These are phyloP conservation scores for Tragelaphus strepsiceros DNA, from an alignment of 2,113 vertebrate genomes.

Conservation along the genomic window DNA sequence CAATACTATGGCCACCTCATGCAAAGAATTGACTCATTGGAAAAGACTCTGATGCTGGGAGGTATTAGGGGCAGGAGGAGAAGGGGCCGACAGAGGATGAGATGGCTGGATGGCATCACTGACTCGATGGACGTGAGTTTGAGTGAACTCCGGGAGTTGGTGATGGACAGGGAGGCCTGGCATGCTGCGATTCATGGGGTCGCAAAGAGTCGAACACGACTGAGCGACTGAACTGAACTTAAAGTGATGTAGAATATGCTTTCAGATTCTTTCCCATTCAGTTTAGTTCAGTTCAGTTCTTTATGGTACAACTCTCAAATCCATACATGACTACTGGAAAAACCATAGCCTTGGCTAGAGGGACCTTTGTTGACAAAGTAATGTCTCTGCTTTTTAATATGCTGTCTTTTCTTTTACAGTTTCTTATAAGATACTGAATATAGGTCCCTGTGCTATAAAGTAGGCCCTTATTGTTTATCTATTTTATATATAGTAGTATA, in stretches of 20 bases:
- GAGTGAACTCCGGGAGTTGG: too few species aligned
- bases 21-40: too few species aligned
- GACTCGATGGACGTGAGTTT: too few species aligned
- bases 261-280: background rate
- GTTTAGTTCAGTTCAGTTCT: background rate
- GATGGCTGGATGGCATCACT: too few species aligned
- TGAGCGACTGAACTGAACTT: too few species aligned
- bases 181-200: too few species aligned
- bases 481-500: background rate
- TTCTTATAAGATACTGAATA: background rate
- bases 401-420: background rate
- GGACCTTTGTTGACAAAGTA: background rate
- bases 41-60: too few species aligned
- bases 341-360: background rate
- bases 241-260: background rate
- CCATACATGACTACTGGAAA: background rate
- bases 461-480: background rate
- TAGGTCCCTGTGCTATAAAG: background rate
- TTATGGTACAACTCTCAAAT: background rate
- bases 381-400: background rate
- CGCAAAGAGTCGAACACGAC: too few species aligned
- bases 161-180: too few species aligned
- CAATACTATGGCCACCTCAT: too few species aligned
- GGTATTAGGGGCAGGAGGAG: too few species aligned
- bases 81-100: too few species aligned